Conservation (phyloP, 2,888 invertebrate genomes). For the Coremacera marginata region DNA sequence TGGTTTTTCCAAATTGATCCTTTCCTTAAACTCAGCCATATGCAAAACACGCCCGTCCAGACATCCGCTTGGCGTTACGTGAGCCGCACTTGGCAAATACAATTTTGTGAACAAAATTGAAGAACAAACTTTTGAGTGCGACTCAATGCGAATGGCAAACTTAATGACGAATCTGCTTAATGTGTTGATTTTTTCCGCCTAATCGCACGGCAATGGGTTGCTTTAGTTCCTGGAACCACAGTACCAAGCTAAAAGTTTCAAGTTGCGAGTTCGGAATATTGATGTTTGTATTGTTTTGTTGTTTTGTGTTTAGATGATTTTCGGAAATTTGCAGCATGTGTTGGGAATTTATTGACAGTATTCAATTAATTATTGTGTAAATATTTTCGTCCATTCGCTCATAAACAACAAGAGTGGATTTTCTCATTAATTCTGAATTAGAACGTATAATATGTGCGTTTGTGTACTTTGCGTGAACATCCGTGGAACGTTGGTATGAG, state of each 20-base stretch:
- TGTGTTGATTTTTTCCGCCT: conserved; percentile 67
- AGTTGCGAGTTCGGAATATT: conserved; percentile 10
- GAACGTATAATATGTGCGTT: conserved; percentile 52
- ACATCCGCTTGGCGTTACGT: background rate
- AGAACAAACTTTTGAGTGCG: conserved; percentile 65
- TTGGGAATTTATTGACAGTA: conserved; percentile 67
- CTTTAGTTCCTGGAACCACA: background rate
- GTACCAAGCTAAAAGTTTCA: background rate
- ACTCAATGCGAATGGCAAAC: conserved; percentile 56
- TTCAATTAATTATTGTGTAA: conserved; percentile 68
- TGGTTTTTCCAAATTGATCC: conserved; percentile 21
- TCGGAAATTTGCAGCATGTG: conserved; percentile 52
- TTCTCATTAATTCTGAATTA: conserved; percentile 66
- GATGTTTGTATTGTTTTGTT: conserved; percentile 1
- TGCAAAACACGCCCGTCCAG: conserved; percentile 26
- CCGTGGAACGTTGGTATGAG: background rate
- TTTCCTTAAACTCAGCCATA: conserved; percentile 3
- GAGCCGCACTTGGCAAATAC: conserved; percentile 59
- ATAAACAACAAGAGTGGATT: conserved; percentile 51
- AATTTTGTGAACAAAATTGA: conserved; percentile 63
- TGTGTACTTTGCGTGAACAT: background rate
- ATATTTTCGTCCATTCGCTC: conserved; percentile 54
- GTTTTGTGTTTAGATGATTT: conserved; percentile 15
- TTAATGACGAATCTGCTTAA: conserved; percentile 59
- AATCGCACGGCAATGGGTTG: conserved; percentile 60